Evolutionary conservation across 2,888 invertebrate genomes (phyloP).

Genomic region (Amphiduros pacificus): DNA sequence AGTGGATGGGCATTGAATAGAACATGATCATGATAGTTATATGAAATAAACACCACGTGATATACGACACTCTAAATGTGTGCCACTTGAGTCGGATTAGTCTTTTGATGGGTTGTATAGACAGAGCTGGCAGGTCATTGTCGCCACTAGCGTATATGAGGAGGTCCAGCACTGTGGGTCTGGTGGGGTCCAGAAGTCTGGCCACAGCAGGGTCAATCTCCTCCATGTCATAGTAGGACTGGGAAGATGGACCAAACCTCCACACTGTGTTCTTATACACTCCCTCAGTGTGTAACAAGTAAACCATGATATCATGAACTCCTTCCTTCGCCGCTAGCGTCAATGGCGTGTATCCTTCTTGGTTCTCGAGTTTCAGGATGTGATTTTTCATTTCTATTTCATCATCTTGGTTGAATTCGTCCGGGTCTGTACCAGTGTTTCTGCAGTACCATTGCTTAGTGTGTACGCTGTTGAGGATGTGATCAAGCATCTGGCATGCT

Average conservation of each 20-base stretch:
- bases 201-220: neutral
- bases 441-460: neutral
- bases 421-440: neutral
- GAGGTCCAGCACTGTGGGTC: neutral
- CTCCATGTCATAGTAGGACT: neutral
- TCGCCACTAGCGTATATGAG: neutral
- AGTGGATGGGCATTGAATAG: neutral
- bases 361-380: neutral
- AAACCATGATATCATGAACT: neutral
- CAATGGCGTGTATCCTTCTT: neutral
- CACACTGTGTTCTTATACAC: neutral
- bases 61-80: neutral
- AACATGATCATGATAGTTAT: slow-evolving; percentile 1
- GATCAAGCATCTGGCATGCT: neutral
- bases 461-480: neutral
- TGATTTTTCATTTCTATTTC: neutral
- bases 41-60: neutral
- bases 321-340: neutral
- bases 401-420: neutral
- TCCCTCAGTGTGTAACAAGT: neutral
- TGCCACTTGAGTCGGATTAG: neutral
- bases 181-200: neutral
- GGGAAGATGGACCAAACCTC: neutral
- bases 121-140: neutral
- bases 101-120: neutral